Evolutionary conservation across 2,888 invertebrate species (phyloP).

Genomic region (Sthenelais limicola): DNA sequence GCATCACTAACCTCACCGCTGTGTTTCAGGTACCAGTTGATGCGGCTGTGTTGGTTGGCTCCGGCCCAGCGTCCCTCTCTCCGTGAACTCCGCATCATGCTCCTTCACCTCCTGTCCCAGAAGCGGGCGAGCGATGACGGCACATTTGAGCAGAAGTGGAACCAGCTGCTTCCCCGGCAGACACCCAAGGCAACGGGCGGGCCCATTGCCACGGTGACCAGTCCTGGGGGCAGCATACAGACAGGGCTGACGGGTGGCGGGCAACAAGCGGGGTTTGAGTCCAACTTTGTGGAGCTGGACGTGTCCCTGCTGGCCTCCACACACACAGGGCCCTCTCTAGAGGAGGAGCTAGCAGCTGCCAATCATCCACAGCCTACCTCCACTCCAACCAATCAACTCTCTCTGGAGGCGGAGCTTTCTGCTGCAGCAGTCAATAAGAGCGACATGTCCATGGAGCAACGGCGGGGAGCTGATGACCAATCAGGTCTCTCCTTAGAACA

Average conservation of each 20-base stretch:
- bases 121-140: constrained; percentile 71
- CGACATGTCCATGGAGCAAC: constrained; percentile 27
- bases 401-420: constrained; percentile 50
- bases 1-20: too few relatives aligned
- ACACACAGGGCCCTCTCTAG: constrained; percentile 1
- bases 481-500: constrained; percentile 14
- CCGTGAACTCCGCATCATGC: constrained; percentile 75
- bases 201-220: constrained; percentile 19
- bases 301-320: constrained; percentile 38
- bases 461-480: constrained; percentile 8
- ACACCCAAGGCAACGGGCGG: constrained; percentile 3
- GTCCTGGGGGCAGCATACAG: background rate
- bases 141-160: constrained; percentile 83
- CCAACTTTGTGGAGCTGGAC: constrained; percentile 45
- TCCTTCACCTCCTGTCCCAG: constrained; percentile 72
- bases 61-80: constrained; percentile 73
- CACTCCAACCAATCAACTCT: constrained; percentile 51
- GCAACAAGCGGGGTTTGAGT: constrained; percentile 42
- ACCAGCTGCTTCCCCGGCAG: constrained; percentile 66
- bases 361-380: background rate
- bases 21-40: constrained; percentile 76
- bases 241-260: background rate
- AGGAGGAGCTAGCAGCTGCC: constrained; percentile 32
- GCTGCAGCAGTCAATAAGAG: constrained; percentile 24
- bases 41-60: constrained; percentile 81